These are phyloP conservation scores for Thalassoma bifasciatum DNA, from an alignment of 2,113 vertebrate genomes.

Conservation along the genomic window DNA sequence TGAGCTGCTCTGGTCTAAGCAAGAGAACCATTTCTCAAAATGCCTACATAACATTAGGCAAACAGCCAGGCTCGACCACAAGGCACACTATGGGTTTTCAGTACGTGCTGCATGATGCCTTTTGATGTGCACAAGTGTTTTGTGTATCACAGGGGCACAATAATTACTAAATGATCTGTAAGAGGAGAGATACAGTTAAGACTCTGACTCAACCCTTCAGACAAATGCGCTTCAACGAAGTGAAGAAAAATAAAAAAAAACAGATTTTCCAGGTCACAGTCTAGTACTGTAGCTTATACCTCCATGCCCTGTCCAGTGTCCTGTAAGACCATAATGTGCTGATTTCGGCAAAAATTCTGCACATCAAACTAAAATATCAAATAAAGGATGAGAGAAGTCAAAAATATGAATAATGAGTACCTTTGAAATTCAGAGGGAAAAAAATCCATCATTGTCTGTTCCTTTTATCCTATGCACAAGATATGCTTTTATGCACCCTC, in stretches of 20 bases:
- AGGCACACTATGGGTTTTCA: constrained; percentile 11
- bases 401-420: not conserved
- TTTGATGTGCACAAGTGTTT: constrained; percentile 15
- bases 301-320: not conserved
- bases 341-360: not conserved
- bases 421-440: not conserved
- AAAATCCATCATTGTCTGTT: not conserved
- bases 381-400: not conserved
- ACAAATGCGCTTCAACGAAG: constrained; percentile 1
- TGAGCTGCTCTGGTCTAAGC: constrained; percentile 34
- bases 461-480: constrained; percentile 6
- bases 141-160: not conserved
- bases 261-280: not conserved
- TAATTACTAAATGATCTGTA: not conserved
- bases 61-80: constrained; percentile 25
- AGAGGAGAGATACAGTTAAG: not conserved
- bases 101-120: constrained; percentile 10
- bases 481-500: constrained; percentile 16
- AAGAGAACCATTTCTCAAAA: constrained; percentile 37
- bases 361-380: constrained; percentile 2
- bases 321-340: not conserved
- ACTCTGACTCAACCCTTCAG: not conserved
- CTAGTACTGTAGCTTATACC: not conserved
- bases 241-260: not conserved
- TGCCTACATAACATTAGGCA: constrained; percentile 25